Conservation (phyloP, 2,797 vertebrate species). For the Neosalanx taihuensis region DNA sequence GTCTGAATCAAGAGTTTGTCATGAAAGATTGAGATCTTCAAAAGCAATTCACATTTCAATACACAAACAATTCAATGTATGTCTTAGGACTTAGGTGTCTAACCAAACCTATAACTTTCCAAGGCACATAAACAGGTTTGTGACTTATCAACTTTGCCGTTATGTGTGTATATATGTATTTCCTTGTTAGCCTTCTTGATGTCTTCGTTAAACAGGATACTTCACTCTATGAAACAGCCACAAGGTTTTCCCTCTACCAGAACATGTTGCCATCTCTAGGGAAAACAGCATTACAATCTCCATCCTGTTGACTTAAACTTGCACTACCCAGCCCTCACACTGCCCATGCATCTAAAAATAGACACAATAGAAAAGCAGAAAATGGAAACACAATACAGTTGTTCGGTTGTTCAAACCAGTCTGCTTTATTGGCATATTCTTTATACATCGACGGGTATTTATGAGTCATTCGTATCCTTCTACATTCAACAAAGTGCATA, state of each 20-base stretch:
- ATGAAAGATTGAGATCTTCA: not conserved
- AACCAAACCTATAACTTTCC: not conserved
- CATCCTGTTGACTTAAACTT: constrained; percentile 37
- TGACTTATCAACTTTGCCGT: not conserved
- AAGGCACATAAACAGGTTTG: not conserved
- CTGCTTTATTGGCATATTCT: constrained; percentile 63
- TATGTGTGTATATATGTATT: not conserved
- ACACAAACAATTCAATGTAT: not conserved
- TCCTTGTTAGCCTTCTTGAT: not conserved
- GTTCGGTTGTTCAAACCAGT: constrained; percentile 36
- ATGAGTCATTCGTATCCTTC: constrained; percentile 47
- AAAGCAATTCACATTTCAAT: not conserved
- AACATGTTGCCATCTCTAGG: constrained; percentile 16
- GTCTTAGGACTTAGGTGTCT: too few species aligned
- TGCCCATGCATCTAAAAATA: constrained; percentile 45
- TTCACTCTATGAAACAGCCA: not conserved
- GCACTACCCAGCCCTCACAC: constrained; percentile 30
- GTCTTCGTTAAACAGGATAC: not conserved
- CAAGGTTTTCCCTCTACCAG: constrained; percentile 6
- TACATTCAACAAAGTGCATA: constrained; percentile 71
- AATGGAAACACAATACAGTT: constrained; percentile 37
- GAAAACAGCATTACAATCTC: constrained; percentile 22
- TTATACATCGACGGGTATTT: constrained; percentile 40
- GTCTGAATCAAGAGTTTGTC: not conserved
- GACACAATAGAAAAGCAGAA: constrained; percentile 36